Evolutionary conservation across 2,797 vertebrate genomes (phyloP).

Genomic region (Gallinago stenura): DNA sequence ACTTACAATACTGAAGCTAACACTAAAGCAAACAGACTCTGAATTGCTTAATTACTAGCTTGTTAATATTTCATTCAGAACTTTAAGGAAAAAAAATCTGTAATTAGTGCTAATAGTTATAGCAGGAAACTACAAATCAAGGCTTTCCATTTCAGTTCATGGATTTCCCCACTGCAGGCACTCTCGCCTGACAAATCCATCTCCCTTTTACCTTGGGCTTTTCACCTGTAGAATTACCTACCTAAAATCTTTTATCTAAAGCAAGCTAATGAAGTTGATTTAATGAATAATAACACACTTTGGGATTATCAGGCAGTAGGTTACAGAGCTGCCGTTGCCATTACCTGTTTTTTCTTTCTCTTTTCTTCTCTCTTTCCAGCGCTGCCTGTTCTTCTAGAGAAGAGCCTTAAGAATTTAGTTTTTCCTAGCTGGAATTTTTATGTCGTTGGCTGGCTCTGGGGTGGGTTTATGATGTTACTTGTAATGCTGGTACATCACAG

Average conservation of each 20-base stretch:
- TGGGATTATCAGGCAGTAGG: not conserved
- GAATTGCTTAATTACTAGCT: conserved; percentile 51
- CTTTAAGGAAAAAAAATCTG: not conserved
- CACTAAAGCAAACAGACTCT: conserved; percentile 16
- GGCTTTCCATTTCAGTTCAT: not conserved
- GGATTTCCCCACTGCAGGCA: not conserved
- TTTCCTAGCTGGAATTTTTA: not conserved
- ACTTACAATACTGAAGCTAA: not conserved
- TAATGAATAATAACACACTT: not conserved
- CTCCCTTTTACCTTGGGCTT: not conserved
- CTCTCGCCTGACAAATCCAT: not conserved
- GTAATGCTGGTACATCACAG: not conserved
- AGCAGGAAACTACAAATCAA: conserved; percentile 12
- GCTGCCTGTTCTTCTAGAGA: not conserved
- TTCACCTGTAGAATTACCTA: not conserved
- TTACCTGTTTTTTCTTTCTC: not conserved
- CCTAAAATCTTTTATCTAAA: not conserved
- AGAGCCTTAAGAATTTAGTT: not conserved
- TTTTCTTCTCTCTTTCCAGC: not conserved
- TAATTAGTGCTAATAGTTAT: conserved; percentile 1
- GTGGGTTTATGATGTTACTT: not conserved
- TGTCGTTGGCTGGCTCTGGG: not conserved
- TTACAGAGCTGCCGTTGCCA: not conserved
- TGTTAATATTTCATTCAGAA: conserved; percentile 57
- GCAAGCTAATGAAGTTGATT: not conserved